phyloP scores from a whole-genome alignment of 2,888 invertebrate species.

The Ditula angustiorana region DNA sequence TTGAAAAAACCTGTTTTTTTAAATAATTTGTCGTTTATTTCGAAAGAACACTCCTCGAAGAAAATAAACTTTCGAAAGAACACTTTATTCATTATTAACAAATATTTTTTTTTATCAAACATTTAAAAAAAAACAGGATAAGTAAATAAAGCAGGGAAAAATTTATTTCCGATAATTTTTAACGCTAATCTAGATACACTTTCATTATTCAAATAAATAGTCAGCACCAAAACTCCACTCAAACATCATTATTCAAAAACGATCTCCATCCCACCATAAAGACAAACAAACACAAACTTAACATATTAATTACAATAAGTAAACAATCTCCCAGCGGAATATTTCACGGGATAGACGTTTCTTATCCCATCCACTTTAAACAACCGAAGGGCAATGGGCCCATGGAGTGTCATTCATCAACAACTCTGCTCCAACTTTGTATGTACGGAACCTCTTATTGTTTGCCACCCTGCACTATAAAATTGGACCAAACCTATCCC shows the following conservation, averaged over 20 bases:
- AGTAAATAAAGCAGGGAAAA: too few species aligned
- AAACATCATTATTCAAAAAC: conserved; percentile 35
- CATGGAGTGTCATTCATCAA: conserved; percentile 85
- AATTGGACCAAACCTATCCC: conserved; percentile 76
- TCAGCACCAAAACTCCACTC: conserved; percentile 22
- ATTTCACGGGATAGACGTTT: conserved; percentile 82
- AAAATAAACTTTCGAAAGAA: too few species aligned
- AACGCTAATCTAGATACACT: neutral
- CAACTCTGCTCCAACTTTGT: conserved; percentile 77
- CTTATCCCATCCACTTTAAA: conserved; percentile 83
- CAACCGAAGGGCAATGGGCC: conserved; percentile 85
- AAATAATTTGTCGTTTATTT: too few species aligned
- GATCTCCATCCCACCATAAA: conserved; percentile 38
- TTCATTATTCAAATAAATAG: neutral
- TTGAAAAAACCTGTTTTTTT: too few species aligned
- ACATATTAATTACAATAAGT: conserved; percentile 48
- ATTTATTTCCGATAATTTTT: too few species aligned
- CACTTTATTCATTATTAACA: too few species aligned
- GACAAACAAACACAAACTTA: conserved; percentile 42
- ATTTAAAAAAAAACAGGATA: too few species aligned
- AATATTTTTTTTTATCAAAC: too few species aligned
- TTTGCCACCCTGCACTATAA: conserved; percentile 81
- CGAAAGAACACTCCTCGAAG: too few species aligned
- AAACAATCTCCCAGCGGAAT: conserved; percentile 61
- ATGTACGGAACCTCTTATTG: conserved; percentile 82